A percentile compares a stretch with the other conserved stretches of the same genome.
These are phyloP conservation scores for Raja brachyura DNA, from an alignment of 2,113 vertebrate genomes.

Conservation along the genomic window DNA sequence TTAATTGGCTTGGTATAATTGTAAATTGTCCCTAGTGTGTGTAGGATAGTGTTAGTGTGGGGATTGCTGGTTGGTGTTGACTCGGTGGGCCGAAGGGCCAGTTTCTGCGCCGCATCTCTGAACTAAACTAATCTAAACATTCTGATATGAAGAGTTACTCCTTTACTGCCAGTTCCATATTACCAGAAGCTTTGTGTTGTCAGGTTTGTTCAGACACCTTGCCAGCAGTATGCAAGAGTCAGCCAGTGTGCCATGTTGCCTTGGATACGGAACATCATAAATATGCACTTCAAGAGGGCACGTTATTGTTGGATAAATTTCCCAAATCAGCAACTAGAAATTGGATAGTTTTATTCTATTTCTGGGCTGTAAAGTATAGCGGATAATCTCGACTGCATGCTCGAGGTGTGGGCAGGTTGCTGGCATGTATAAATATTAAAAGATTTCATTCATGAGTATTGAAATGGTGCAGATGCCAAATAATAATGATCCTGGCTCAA, in stretches of 20 bases:
- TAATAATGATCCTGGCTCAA: background rate
- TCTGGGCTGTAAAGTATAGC: background rate
- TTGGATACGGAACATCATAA: conserved; percentile 25
- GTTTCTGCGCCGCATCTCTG: too few relatives aligned
- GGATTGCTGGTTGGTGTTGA: too few relatives aligned
- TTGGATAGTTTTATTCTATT: conserved; percentile 16
- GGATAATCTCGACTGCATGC: background rate
- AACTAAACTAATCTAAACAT: too few relatives aligned
- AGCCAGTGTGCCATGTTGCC: conserved; percentile 17
- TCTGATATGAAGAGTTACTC: too few relatives aligned
- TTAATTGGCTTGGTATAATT: too few relatives aligned
- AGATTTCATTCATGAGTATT: conserved; percentile 20
- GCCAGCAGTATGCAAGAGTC: conserved; percentile 20
- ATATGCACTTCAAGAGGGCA: conserved; percentile 18
- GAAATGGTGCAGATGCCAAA: background rate
- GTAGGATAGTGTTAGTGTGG: too few relatives aligned
- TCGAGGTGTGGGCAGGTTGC: background rate
- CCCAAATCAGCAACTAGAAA: conserved; percentile 14
- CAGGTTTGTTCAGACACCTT: conserved; percentile 25
- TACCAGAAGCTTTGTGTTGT: background rate
- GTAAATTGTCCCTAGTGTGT: too few relatives aligned
- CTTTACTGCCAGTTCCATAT: background rate
- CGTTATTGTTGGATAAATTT: conserved; percentile 23
- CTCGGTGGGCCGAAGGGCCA: too few relatives aligned
- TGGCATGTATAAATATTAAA: conserved; percentile 19